Evolutionary conservation across 1,140 invertebrate genomes (phyloP), one percentile per base, ranked within the genome.

Genomic region (Drosophila ercepeae): DNA sequence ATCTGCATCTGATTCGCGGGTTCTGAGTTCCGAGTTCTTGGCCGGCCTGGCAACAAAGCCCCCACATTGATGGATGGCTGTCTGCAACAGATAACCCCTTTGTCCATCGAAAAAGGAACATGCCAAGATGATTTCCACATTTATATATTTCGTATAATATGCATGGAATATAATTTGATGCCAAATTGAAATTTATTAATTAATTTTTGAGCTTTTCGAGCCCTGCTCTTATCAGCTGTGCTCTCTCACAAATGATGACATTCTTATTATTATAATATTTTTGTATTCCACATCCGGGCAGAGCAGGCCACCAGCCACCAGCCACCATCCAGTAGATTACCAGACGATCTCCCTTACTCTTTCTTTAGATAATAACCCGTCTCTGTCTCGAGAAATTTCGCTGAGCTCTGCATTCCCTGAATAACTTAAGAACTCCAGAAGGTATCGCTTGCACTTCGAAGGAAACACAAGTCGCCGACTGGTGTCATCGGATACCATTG

Each of bases 101-200:
- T 88, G 82, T 86, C 52, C 68, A 32, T 14, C 34, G 25, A 65
- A 27, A 39, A 36, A 39, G 18, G 9, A 16, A 29, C 27, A 52
- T 58, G n/a, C 44, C 39, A 21, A 34, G 27, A 36, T 42, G 23
- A 11, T 46, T 34, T 29, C 49, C 42, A 52, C 29, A 63, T 32
- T n/a, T 19, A n/a, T 29, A 25, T 23, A n/a, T 23, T 21, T 4
- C 8, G 29, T 32, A 34, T 27, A 11, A 4, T 7, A 46, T 19
- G 34, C 11, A 23, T 42, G 32, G 44, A 27, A 42, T 32, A 77
- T 23, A 88, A 88, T 86, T 88, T 81, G 61, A 88, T 78, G 82
- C 82, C 74, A 88, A 88, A 88, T 88, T 82, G 34, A 81, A 83
- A 83, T 59, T 50, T 65, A 55, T 86, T 86, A 86, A 86, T 86